phyloP scores from a whole-genome alignment of 2,888 invertebrate species.

The Hedychridium roseum region DNA sequence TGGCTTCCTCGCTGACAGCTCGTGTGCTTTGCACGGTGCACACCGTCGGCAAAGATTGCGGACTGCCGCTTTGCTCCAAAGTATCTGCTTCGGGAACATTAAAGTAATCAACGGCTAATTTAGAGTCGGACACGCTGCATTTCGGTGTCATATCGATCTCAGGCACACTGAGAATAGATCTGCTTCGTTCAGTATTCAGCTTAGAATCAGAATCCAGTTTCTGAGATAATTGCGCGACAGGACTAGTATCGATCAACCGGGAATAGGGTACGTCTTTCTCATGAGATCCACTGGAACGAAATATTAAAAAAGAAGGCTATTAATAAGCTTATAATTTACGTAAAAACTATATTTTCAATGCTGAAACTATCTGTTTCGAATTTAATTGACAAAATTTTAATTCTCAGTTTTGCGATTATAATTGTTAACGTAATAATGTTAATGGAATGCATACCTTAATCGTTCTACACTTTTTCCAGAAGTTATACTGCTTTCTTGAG shows the following conservation, averaged over 20 bases:
- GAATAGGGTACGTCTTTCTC: conserved; percentile 81
- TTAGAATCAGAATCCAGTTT: conserved; percentile 79
- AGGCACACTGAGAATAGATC: conserved; percentile 64
- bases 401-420: conserved; percentile 36
- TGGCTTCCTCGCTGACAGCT: conserved; percentile 64
- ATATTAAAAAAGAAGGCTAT: conserved; percentile 1
- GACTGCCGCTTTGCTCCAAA: conserved; percentile 49
- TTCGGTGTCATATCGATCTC: conserved; percentile 71
- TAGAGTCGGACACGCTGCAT: conserved; percentile 87
- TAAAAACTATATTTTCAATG: too few relatives aligned
- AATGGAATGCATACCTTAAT: conserved; percentile 50
- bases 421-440: conserved; percentile 23
- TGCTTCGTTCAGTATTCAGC: conserved; percentile 68
- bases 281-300: conserved; percentile 51
- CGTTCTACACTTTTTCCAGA: conserved; percentile 54
- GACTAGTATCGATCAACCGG: conserved; percentile 76
- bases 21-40: conserved; percentile 57
- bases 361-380: too few relatives aligned
- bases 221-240: conserved; percentile 64
- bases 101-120: conserved; percentile 81
- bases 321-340: too few relatives aligned
- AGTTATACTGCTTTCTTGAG: conserved; percentile 42
- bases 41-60: conserved; percentile 51
- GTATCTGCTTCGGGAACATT: conserved; percentile 59
- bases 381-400: too few relatives aligned